Evolutionary conservation across 2,888 invertebrate species (phyloP), one percentile per base, ranked within the genome.

Genomic region (Clistopyga incitator): DNA sequence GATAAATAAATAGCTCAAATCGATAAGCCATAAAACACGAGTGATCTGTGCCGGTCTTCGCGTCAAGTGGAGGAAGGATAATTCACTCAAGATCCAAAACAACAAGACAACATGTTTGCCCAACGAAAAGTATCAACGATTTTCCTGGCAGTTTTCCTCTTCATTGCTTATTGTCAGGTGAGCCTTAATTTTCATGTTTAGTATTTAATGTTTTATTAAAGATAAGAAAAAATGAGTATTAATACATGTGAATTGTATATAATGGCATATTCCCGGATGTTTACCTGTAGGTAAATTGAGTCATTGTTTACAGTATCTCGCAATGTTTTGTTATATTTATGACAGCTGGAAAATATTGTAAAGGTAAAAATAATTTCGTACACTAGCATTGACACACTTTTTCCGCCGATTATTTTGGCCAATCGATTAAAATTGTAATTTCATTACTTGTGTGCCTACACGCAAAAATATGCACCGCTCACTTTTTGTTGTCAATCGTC

Each of bases 121-220:
- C 67, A 29, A 64, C 78, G 78, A 65, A 82, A 71, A 81, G 85
- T 86, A 75, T 87, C 85, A 78, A 82, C 78, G 45, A 67, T 84
- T 61, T 71, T 82, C 29, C 79, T 88, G 29, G 67, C 64, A 20
- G 52, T 78, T 18, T 84, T 85, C 56, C 29, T 85, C 52, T 18
- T 88, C 52, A 65, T 75, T 47, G 80, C 76, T 70, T 78, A 84
- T 18, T 42, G 86, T 23, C 68, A 87, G 88, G 88, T 88, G 64
- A 84, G 85, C 25, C 6, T 65, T 56, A 56, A 74, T 18, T 23
- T 20, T 11, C 13, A 20, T 11, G 29, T 34, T 29, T 45, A 45
- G 52, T 52, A 15, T 25, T 50, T 1, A 23, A 15, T 64, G 6
- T n/a, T 20, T 15, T 74, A 64, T 15, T 45, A 0, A 47, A 45